Evolutionary conservation across 2,797 vertebrate species (phyloP), one percentile per base, ranked within the genome.

Genomic region (Macropus fuliginosus): DNA sequence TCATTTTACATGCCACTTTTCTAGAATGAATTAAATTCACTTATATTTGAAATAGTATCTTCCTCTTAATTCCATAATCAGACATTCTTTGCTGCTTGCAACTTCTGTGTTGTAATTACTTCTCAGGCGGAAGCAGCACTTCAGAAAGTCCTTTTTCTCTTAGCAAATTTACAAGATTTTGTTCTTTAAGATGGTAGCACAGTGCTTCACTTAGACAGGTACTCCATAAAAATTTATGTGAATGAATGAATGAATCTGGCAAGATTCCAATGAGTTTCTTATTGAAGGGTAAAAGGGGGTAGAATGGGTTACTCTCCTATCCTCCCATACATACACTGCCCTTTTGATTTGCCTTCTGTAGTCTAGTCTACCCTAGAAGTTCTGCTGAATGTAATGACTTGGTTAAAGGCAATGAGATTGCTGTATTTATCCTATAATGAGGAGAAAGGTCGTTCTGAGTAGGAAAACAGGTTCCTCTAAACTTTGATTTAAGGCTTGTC

Each of bases 401-500:
- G 90, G 74, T 34, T 81, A 92, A 52, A 10, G 4, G 52, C 91
- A 27, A 40, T 62, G 94, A 94, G 90, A 59, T 87, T 21, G 92
- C 56, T 21, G 50, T 57, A 46, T 92, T 91, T 55, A 59, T 92
- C 27, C 87, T 40, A 93, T 95, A 55, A 0, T 91, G 81, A 95
- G 74, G 91, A 96, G 27, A 54, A 21, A 90, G 1, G 34, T 89
- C 14, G 24, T 90, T 91, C 13, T 91, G 96, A 55, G n/a, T 91
- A 89, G 91, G 21, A 92, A 34, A 92, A 93, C 24, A 93, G 81
- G 34, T 92, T 91, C 46, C 9, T 95, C 34, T 94, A 92, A 40
- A 81, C 18, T 92, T 95, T 96, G 66, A 57, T 97, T 94, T 18
- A 62, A 96, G 28, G 27, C 91, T 92, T 91, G 55, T 31, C 6